These are phyloP conservation scores for Danio jaintianensis DNA, from an alignment of 2,797 vertebrate species.

Conservation along the genomic window DNA sequence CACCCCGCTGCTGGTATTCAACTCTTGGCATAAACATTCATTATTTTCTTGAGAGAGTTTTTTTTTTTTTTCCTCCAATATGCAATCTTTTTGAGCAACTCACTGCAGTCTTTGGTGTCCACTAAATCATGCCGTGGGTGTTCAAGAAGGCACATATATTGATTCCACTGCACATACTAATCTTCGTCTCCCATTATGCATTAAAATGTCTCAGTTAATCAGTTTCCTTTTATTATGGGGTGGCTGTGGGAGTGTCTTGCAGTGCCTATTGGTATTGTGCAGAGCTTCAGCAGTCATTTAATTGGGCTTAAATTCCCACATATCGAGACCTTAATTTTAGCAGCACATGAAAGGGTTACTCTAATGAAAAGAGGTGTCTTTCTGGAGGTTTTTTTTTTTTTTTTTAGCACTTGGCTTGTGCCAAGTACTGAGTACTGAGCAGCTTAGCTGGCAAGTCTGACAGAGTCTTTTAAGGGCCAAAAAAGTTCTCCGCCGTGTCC, in stretches of 20 bases:
- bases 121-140: not conserved
- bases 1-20: not conserved
- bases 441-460: slow-evolving; percentile 52
- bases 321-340: slow-evolving; percentile 41
- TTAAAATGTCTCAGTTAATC: slow-evolving; percentile 40
- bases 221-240: slow-evolving; percentile 20
- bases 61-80: not conserved
- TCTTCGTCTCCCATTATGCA: slow-evolving; percentile 23
- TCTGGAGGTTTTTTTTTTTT: not conserved
- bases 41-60: not conserved
- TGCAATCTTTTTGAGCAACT: slow-evolving; percentile 13
- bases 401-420: slow-evolving; percentile 2
- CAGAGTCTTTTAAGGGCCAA: slow-evolving; percentile 56
- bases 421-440: slow-evolving; percentile 53
- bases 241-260: not conserved
- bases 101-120: not conserved
- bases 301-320: slow-evolving; percentile 42
- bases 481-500: slow-evolving; percentile 57
- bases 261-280: not conserved
- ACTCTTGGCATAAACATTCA: not conserved
- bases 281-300: slow-evolving; percentile 13
- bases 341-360: slow-evolving; percentile 39
- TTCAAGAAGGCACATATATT: slow-evolving; percentile 26
- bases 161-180: slow-evolving; percentile 23
- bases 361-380: slow-evolving; percentile 35